Base-by-base conservation (phyloP, 2,113 vertebrate genomes). In the Rhabdornis inornatus region DNA sequence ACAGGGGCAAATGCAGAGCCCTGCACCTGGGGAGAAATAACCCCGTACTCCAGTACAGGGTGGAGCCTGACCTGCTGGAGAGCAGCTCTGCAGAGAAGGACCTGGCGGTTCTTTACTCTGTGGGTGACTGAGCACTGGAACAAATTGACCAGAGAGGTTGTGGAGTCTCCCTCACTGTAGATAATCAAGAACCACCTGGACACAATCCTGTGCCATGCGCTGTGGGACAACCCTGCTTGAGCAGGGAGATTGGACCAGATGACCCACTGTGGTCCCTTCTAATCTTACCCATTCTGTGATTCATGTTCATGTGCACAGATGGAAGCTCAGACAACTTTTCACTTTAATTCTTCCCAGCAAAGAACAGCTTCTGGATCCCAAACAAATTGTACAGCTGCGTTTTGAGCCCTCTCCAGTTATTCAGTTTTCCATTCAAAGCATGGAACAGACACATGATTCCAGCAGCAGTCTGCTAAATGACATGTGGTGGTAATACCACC, bases 381-480 rank as follows among this genome's bases (percentile, higher is more conserved):
- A 60, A 87, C 40, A 89, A 70, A 78, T 49, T n/a, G 44, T 68
- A 74, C 22, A 63, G 30, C 30, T 89, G 47, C 49, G 87, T 94
- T 56, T 87, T 82, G 53, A 92, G 57, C 37, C 37, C 18, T 49
- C 45, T 84, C 44, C 45, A 64, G 33, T 71, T 87, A 91, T 28
- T 49, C n/a, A 45, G n/a, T 81, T 45, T 68, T 78, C 65, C 61
- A 20, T 31, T 27, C 80, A 70, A 94, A 89, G 79, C 9, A 2
- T 18, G 53, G 56, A 78, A 15, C 23, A 89, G 84, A 92, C 42
- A 87, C 35, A 33, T 0, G 5, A 65, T 91, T 85, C 63, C 70
- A 83, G 89, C 35, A 95, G 63, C 52, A 83, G 40, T 39, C 61
- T 86, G 52, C 33, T 44, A 61, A 89, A 88, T 88, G 93, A 95